Base-by-base conservation (phyloP, 2,888 invertebrate species). In the Cybosia mesomella region DNA sequence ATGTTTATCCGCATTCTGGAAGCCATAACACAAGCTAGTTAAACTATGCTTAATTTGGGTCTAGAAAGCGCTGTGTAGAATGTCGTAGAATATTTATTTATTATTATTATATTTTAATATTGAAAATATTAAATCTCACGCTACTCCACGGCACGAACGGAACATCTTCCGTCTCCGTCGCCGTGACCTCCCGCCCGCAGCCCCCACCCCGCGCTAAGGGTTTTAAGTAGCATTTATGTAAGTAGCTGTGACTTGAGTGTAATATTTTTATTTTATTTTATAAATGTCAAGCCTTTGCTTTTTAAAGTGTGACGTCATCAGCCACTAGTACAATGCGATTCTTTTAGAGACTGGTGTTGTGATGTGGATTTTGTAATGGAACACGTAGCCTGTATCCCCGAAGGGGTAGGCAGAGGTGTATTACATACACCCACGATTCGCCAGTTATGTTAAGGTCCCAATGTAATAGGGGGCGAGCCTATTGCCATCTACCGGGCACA, bases 161-260 rank as follows among this genome's bases (percentile, higher is more conserved):
- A 83, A 83, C 84, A 82, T 85, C 75, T 71, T 77, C 81, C 71
- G 67, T 94, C 92, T 79, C 91, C 69, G 86, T 92, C 89, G 82
- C 79, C 89, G 82, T 78, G 32, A 28, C 64, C 49, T 22, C 34
- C 79, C 67, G 79, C 83, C 77, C 74, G 18, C 36, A 55, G 22
- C 53, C 2, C 49, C 77, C 82, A 68, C 74, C 79, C 81, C 74
- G 72, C 77, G 67, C 81, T 86, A 89, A 90, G 91, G 91, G 90
- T 89, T 89, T n/a, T 85, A 78, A 78, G 83, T 61, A 74, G 87
- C 86, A 61, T 67, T 82, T 75, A 70, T 68, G 89, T 91, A 90
- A 84, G 91, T 89, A 86, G 75, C 84, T 73, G 81, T 71, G 65
- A 73, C 55, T 61, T 13, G 62, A 62, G 39, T 61, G 21, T 69